These are phyloP conservation scores for Ctenochaetus hawaiiensis DNA, from an alignment of 2,797 vertebrate species.

Conservation along the genomic window DNA sequence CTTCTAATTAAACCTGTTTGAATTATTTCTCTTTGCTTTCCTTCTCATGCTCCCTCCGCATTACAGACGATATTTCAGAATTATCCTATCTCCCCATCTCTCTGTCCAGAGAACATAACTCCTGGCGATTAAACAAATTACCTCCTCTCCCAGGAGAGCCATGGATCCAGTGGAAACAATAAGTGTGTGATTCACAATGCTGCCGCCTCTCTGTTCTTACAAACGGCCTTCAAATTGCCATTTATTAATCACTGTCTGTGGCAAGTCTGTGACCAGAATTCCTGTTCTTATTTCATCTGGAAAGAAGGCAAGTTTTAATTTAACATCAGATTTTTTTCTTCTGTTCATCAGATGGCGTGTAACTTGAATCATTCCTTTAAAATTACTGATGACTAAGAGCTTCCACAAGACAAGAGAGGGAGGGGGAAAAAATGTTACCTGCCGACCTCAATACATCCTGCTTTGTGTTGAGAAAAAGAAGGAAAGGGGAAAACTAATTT, in stretches of 20 bases:
- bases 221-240: conserved; percentile 69
- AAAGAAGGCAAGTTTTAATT: conserved; percentile 69
- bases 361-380: conserved; percentile 71
- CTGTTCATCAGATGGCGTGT: conserved; percentile 68
- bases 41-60: conserved; percentile 19
- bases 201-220: conserved; percentile 66
- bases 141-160: conserved; percentile 71
- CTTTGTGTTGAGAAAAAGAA: conserved; percentile 77
- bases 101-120: conserved; percentile 73
- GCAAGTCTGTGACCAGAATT: conserved; percentile 59
- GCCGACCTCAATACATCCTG: conserved; percentile 81
- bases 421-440: conserved; percentile 70
- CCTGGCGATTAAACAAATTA: conserved; percentile 82
- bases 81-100: conserved; percentile 61
- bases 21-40: conserved; percentile 56
- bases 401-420: conserved; percentile 63
- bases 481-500: conserved; percentile 80
- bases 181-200: conserved; percentile 69
- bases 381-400: conserved; percentile 79
- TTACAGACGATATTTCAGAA: conserved; percentile 57
- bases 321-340: conserved; percentile 60
- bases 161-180: conserved; percentile 77
- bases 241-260: conserved; percentile 79
- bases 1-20: conserved; percentile 75
- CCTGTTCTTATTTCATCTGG: conserved; percentile 43